phyloP scores from a whole-genome alignment of 2,888 invertebrate species.

The Nebria salina region DNA sequence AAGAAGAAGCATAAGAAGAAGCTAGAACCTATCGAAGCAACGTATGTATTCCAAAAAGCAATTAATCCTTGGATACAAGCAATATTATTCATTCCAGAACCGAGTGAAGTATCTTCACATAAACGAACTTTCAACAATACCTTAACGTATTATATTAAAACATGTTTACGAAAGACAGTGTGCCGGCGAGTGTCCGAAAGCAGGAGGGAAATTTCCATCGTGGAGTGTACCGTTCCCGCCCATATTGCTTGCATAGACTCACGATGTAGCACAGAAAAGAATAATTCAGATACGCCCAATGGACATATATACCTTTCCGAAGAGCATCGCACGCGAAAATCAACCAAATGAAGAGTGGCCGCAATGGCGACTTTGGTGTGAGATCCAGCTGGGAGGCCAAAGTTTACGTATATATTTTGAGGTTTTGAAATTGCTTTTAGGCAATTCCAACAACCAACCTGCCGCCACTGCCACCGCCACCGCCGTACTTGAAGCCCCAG shows the following conservation, averaged over 20 bases:
- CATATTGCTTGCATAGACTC: constrained; percentile 65
- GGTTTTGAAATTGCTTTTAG: constrained; percentile 61
- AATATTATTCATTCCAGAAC: neutral
- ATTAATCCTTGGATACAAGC: neutral
- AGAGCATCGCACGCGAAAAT: constrained; percentile 32
- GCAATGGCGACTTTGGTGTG: neutral
- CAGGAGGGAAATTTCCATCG: constrained; percentile 20
- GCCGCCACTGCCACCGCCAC: neutral
- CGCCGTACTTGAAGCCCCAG: neutral
- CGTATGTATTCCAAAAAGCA: neutral
- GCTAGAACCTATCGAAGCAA: too few species aligned
- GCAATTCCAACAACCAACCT: constrained; percentile 56
- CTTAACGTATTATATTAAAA: neutral
- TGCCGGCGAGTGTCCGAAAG: constrained; percentile 27
- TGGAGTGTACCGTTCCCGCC: constrained; percentile 60
- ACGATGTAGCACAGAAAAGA: constrained; percentile 64
- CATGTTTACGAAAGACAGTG: neutral
- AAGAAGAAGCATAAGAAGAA: too few species aligned
- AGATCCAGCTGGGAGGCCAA: neutral
- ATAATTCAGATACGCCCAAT: constrained; percentile 64
- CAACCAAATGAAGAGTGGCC: neutral
- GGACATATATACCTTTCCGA: constrained; percentile 62
- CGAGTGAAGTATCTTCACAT: constrained; percentile 1
- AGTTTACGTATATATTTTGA: constrained; percentile 57
- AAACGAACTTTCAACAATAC: constrained; percentile 1